Conservation (phyloP, 2,888 invertebrate genomes). For the Dorcus parallelipipedus region DNA sequence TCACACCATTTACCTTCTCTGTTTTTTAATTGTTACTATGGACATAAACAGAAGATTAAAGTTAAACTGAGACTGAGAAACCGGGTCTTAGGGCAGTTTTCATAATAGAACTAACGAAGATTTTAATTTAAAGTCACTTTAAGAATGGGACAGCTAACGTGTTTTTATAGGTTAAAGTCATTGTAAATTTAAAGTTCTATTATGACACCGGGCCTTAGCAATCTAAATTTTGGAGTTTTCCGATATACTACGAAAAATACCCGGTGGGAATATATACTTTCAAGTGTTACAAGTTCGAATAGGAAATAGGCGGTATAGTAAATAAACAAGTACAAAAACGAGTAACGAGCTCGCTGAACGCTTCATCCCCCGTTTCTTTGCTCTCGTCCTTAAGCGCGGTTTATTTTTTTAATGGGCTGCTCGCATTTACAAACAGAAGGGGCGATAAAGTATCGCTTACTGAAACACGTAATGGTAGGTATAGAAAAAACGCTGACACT, state of each 20-base stretch:
- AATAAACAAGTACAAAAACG: not conserved
- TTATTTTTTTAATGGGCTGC: not conserved
- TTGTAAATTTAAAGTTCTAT: no score
- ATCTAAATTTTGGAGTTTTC: no score
- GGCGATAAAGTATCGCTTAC: not conserved
- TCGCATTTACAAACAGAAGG: not conserved
- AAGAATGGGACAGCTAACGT: no score
- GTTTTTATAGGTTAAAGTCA: no score
- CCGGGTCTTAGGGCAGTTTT: no score
- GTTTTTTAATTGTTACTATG: no score
- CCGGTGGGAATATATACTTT: not conserved
- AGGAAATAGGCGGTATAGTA: not conserved
- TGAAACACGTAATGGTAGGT: not conserved
- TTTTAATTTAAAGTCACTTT: no score
- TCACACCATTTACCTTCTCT: no score
- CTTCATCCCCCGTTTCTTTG: not conserved
- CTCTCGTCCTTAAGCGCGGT: not conserved
- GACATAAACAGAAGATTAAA: no score
- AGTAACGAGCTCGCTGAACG: not conserved
- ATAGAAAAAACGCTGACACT: not conserved
- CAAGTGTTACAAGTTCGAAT: not conserved
- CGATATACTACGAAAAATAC: not conserved
- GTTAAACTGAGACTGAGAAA: no score
- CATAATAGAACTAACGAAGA: no score
- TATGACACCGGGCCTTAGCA: no score